These are phyloP conservation scores for Furcifer pardalis DNA, from an alignment of 2,797 vertebrate genomes.

Conservation along the genomic window DNA sequence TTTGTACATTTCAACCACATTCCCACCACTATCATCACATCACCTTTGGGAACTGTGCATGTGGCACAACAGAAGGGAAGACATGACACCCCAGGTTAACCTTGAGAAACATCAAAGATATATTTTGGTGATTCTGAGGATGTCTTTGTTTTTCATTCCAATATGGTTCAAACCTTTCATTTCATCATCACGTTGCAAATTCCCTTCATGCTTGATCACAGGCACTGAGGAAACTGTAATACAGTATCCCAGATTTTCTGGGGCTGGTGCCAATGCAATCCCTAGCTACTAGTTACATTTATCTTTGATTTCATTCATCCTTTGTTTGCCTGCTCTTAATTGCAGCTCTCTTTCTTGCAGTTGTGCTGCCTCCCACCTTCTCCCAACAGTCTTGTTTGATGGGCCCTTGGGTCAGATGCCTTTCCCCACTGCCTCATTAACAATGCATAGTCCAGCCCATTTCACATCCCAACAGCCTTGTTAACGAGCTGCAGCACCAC, in stretches of 20 bases:
- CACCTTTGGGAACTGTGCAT: background rate
- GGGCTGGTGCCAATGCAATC: background rate
- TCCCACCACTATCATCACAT: background rate
- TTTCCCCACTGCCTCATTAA: slow-evolving; percentile 31
- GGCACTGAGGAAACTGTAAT: background rate
- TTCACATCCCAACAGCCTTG: slow-evolving; percentile 35
- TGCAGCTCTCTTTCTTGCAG: slow-evolving; percentile 26
- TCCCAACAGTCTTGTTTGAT: slow-evolving; percentile 38
- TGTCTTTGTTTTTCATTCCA: background rate
- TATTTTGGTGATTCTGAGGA: background rate
- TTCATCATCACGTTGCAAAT: background rate
- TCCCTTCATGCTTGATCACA: background rate
- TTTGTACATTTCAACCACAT: background rate
- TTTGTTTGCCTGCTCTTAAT: slow-evolving; percentile 26
- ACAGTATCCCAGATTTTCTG: slow-evolving; percentile 28
- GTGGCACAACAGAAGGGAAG: background rate
- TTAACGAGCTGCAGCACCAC: slow-evolving; percentile 21
- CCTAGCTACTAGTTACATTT: slow-evolving; percentile 6
- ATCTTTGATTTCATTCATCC: slow-evolving; percentile 29
- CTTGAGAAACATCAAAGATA: background rate
- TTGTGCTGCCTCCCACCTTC: background rate
- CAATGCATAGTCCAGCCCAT: slow-evolving; percentile 23
- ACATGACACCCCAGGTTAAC: background rate
- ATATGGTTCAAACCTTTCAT: background rate
- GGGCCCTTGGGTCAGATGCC: slow-evolving; percentile 5